phyloP scores from a whole-genome alignment of 1,140 invertebrate species.

The Leptonema lineaticorne region DNA sequence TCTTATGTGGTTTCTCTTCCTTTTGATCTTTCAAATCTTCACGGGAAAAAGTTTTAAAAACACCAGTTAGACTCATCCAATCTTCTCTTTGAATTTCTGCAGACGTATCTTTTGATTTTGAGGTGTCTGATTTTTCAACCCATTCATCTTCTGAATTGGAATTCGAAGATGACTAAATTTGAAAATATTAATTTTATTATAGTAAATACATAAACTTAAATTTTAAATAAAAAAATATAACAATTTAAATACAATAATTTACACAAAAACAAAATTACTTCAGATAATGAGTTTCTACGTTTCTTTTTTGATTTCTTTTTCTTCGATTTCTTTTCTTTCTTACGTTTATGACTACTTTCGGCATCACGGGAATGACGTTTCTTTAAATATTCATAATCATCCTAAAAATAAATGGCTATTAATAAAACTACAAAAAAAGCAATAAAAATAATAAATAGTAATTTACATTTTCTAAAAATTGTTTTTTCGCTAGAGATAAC shows the following conservation, averaged over 20 bases:
- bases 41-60: constrained; percentile 52
- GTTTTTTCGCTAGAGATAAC: constrained; percentile 25
- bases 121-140: constrained; percentile 54
- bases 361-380: background rate
- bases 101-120: constrained; percentile 19
- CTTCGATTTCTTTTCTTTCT: constrained; percentile 37
- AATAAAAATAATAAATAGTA: constrained; percentile 1
- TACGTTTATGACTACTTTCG: constrained; percentile 1
- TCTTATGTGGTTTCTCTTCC: constrained; percentile 51
- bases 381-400: constrained; percentile 1
- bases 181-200: background rate
- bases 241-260: too few species aligned
- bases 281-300: constrained; percentile 28
- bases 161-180: constrained; percentile 34
- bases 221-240: background rate
- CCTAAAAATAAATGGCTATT: constrained; percentile 12
- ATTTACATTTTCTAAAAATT: constrained; percentile 30
- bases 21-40: constrained; percentile 51
- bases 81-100: constrained; percentile 49
- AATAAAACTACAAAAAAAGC: background rate
- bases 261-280: too few species aligned
- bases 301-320: constrained; percentile 37
- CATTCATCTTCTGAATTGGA: constrained; percentile 54
- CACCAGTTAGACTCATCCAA: constrained; percentile 60
- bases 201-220: background rate